Conservation (phyloP, 2,113 vertebrate genomes). For the Nasalis larvatus region DNA sequence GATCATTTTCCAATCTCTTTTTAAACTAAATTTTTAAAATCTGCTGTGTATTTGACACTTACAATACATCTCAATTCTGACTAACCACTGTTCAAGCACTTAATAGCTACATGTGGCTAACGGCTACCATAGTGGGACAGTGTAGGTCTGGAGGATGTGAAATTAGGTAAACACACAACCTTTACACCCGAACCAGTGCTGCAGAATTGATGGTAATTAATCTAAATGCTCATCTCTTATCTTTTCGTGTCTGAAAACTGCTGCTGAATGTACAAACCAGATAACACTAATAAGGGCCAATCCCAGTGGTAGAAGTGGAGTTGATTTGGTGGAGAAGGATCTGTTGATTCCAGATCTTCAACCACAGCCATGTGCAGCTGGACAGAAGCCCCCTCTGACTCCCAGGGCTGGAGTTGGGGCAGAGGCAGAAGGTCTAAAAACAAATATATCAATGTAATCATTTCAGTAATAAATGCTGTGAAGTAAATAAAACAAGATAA, state of each 20-base stretch:
- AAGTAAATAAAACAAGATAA: background rate
- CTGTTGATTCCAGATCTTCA: background rate
- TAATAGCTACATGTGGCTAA: accelerated
- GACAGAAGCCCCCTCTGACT: background rate
- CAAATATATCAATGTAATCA: background rate
- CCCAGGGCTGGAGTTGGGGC: background rate
- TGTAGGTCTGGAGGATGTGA: background rate
- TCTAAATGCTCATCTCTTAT: background rate
- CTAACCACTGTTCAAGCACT: background rate
- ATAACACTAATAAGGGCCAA: background rate
- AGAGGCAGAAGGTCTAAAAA: background rate
- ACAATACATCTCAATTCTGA: background rate
- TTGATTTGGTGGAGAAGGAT: background rate
- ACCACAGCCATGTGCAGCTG: too few species aligned
- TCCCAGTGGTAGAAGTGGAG: background rate
- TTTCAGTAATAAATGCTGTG: background rate
- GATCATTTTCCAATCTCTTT: background rate
- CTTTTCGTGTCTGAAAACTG: constrained; percentile 58
- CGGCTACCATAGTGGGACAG: background rate
- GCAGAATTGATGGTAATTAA: background rate
- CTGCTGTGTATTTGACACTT: background rate
- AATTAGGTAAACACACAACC: background rate
- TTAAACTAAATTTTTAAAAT: background rate
- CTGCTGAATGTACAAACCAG: constrained; percentile 40
- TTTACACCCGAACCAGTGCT: background rate